A percentile compares a stretch with the other conserved stretches of the same genome.
Conservation (phyloP, 2,888 invertebrate genomes). For the Pachliopta kotzebuea region DNA sequence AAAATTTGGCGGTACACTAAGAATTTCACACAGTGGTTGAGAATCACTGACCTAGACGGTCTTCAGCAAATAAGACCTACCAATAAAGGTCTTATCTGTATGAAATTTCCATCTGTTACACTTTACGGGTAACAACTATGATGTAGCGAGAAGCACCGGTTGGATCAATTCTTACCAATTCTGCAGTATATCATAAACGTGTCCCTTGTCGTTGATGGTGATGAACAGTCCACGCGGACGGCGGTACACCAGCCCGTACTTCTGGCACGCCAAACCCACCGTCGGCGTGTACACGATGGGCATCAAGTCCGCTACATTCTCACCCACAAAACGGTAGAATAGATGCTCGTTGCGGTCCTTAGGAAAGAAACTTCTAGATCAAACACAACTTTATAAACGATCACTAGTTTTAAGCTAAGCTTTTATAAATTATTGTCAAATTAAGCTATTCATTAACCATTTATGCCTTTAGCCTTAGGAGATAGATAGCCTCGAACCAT, state of each 20-base stretch:
- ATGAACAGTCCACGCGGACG: slow-evolving; percentile 97
- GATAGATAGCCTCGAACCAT: too few species aligned
- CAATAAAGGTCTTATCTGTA: too few species aligned
- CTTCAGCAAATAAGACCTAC: too few species aligned
- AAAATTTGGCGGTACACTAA: too few species aligned
- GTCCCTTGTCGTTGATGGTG: slow-evolving; percentile 97
- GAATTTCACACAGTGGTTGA: too few species aligned
- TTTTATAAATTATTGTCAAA: neutral
- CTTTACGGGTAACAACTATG: too few species aligned
- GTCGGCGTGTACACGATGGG: slow-evolving; percentile 99
- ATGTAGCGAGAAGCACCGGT: neutral
- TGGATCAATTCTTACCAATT: slow-evolving; percentile 88
- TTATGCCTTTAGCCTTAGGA: too few species aligned
- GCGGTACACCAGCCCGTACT: slow-evolving; percentile 95
- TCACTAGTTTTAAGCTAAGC: neutral
- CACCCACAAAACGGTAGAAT: slow-evolving; percentile 94
- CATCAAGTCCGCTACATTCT: slow-evolving; percentile 95
- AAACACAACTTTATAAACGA: neutral
- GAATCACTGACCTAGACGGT: too few species aligned
- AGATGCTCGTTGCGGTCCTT: slow-evolving; percentile 97
- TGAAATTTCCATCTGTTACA: too few species aligned
- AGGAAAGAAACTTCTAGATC: neutral
- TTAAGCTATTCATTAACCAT: neutral
- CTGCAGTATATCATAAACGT: slow-evolving; percentile 94
- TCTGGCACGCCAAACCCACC: slow-evolving; percentile 98